Evolutionary conservation across 2,888 invertebrate genomes (phyloP), one percentile per base, ranked within the genome.

Genomic region (Lepidochitona cinerea): DNA sequence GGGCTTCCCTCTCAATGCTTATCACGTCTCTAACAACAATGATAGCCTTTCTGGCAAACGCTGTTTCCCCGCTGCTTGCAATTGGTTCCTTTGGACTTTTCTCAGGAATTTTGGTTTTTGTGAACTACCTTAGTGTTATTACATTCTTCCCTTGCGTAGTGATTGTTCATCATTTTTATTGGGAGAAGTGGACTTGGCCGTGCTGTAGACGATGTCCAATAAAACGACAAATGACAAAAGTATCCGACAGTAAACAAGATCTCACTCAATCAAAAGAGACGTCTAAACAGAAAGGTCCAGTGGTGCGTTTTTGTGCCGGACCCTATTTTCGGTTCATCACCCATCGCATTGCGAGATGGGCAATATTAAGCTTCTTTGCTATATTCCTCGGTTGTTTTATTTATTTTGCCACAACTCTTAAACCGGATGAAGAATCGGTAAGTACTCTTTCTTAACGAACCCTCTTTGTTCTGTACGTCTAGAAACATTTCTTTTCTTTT

Each of bases 61-160:
- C 84, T 4, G 72, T 85, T 3, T 87, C 87, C 5, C 88, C 88
- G 0, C 75, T 89, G 41, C 77, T 87, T 9, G 85, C 83, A 0
- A 81, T 89, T 14, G 74, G 72, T 64, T 83, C 87, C 0, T 89
- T 88, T 71, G 88, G 88, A 6, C 73, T 88, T 33, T 89, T 89
- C 77, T 78, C 88, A 5, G 85, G 85, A 7, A 65, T 87, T 67
- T 76, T 88, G 26, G 84, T 89, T 2, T 74, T 84, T 18, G 81
- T 89, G 37, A 89, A 89, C 79, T 89, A 88, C 79, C n/a, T 88
- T 23, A 87, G 87, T 73, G 87, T 88, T 33, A 82, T 89, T 18
- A 71, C 85, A n/a, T 86, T 82, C 73, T 83, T 83, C 37, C 83
- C 84, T 1, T 80, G 81, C 12, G 82, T 82, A 26, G 79, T 84